Conservation (phyloP, 2,113 vertebrate genomes). For the Myotis lucifugus region DNA sequence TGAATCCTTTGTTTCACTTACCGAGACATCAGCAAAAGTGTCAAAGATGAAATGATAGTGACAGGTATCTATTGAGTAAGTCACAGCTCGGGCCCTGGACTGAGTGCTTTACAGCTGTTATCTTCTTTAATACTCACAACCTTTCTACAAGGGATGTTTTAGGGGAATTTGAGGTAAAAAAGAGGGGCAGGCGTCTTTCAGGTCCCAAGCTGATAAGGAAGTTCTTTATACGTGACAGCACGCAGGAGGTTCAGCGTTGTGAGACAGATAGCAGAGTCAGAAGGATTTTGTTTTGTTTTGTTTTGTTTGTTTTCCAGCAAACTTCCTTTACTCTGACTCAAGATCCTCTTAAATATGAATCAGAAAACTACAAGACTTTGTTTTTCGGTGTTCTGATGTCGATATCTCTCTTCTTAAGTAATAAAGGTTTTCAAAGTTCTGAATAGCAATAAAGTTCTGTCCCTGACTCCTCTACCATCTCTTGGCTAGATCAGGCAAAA, state of each 20-base stretch:
- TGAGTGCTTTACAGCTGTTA: background rate
- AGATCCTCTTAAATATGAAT: background rate
- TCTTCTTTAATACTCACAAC: background rate
- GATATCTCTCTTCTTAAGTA: background rate
- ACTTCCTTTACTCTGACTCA: background rate
- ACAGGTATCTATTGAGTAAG: background rate
- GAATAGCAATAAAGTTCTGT: background rate
- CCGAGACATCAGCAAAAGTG: background rate
- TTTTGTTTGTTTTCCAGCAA: background rate
- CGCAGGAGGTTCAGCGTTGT: background rate
- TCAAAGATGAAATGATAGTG: background rate
- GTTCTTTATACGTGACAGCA: background rate
- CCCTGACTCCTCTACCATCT: background rate
- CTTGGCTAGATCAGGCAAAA: background rate
- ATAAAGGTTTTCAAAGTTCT: background rate
- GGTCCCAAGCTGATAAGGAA: background rate
- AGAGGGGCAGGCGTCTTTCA: background rate
- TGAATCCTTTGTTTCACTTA: background rate
- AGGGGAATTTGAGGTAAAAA: conserved; percentile 25
- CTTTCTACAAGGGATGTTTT: background rate
- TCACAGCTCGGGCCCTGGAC: background rate
- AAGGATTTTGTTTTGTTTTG: background rate
- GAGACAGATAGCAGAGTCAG: background rate
- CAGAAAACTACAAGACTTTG: background rate
- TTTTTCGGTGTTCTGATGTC: background rate